Evolutionary conservation across 35 echinoderm and acorn worm species (phyloP), one percentile per base, ranked within the genome.

Genomic region (Ophioderma brevispina): DNA sequence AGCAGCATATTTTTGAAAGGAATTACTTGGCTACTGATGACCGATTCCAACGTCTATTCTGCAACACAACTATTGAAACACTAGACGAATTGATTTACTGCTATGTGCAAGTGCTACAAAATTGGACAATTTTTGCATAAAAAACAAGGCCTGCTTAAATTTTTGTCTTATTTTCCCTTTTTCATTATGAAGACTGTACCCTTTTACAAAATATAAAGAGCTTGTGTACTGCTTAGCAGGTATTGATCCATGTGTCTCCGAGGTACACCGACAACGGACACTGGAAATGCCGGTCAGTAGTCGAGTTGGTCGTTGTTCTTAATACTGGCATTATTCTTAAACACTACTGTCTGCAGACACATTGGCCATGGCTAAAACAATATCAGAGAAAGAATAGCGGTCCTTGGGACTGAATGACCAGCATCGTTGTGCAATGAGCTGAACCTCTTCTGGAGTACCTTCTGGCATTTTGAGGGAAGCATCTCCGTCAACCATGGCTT

Each of bases 371-470:
- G 90, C 79, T 36, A 90, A 36, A 31, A 90, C 91, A 36, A 98
- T 88, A 6, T 98, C 96, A 13, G 86, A 77, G 85, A 98, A 98
- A 35, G 90, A 95, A 46, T 85, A 89, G 23, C 96, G 91, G 40
- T 98, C 93, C 78, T 92, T 92, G 8, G 87, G 64, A 75, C 84
- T 89, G 38, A 92, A 80, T 1, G 86, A 90, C 96, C 96, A 98
- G 76, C 96, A 98, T 33, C 93, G 77, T 75, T 95, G 90, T 90
- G 93, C 91, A 55, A 95, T 55, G 40, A 90, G 77, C 80, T 95
- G 90, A 0, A 98, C 40, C 85, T 98, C 96, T 35, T 98, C 84
- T n/a, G 96, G 96, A 18, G 90, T 92, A 31, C 84, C 93, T 21
- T 77, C 33, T 23, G 93, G 96, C 33, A 87, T 92, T 38, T 92